Evolutionary conservation across 2,113 vertebrate species (phyloP).

Genomic region (Microcebus jonahi): DNA sequence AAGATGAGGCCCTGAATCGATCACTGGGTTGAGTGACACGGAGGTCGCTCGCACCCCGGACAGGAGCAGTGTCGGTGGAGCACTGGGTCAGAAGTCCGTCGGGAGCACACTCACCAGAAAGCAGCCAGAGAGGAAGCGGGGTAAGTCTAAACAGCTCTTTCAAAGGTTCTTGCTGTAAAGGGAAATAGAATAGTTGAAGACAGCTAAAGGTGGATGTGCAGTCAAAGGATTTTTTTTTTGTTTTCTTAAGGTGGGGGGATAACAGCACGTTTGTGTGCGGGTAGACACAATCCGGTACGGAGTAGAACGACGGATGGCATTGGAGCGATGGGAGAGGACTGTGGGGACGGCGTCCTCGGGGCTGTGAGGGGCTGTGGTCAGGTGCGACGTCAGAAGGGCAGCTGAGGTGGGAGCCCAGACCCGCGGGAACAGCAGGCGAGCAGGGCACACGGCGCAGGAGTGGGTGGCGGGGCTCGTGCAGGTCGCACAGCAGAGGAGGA

Average conservation of each 20-base stretch:
- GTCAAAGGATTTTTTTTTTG: not conserved
- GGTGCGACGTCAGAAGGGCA: not conserved
- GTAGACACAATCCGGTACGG: not conserved
- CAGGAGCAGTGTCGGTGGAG: not conserved
- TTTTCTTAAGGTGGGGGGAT: not conserved
- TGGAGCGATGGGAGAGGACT: not conserved
- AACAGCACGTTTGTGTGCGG: not conserved
- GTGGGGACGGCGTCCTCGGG: not conserved
- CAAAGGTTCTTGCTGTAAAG: not conserved
- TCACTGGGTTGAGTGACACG: not conserved
- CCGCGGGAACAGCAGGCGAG: not conserved
- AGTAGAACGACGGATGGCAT: not conserved
- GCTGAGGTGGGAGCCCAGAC: not conserved
- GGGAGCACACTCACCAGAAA: not conserved
- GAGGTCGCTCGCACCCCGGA: too few relatives aligned
- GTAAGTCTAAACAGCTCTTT: not conserved
- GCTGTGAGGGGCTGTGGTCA: not conserved
- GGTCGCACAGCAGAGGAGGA: too few relatives aligned
- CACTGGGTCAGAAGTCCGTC: not conserved
- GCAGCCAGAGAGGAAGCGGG: not conserved
- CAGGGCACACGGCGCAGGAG: not conserved
- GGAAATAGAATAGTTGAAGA: not conserved
- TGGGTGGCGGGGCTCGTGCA: not conserved
- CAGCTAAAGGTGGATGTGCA: not conserved
- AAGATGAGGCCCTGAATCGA: not conserved